Evolutionary conservation across 1,140 invertebrate genomes (phyloP).

Genomic region (Mizuhopecten yessoensis): DNA sequence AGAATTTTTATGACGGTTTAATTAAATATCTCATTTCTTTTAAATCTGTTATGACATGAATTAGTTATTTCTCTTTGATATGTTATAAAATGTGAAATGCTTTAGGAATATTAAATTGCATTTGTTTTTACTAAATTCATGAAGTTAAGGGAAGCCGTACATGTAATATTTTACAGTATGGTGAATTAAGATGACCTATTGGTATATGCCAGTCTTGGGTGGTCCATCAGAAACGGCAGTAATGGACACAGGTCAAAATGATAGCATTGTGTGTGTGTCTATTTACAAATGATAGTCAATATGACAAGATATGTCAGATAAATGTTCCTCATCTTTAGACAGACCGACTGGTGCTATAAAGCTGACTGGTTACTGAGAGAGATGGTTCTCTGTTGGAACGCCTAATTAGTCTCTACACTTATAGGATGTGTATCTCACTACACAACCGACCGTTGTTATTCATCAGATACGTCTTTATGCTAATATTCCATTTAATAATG

Average conservation of each 20-base stretch:
- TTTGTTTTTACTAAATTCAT: too few relatives aligned
- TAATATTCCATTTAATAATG: background rate
- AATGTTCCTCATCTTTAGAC: background rate
- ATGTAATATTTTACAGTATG: too few relatives aligned
- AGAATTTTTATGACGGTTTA: too few relatives aligned
- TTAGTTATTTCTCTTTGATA: too few relatives aligned
- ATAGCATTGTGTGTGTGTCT: background rate
- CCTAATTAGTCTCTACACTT: too few relatives aligned
- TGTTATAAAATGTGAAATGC: too few relatives aligned
- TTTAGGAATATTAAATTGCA: too few relatives aligned
- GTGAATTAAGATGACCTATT: too few relatives aligned
- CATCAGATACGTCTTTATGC: background rate
- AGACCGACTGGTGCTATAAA: background rate
- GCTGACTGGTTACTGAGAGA: background rate
- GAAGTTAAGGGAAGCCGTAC: too few relatives aligned
- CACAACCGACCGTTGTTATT: background rate
- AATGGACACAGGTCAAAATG: background rate
- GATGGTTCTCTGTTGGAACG: background rate
- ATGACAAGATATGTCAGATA: background rate
- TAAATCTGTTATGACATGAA: too few relatives aligned
- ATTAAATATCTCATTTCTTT: too few relatives aligned
- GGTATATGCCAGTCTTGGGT: background rate
- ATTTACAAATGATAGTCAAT: constrained; percentile 8
- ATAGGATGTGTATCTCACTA: background rate
- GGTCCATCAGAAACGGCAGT: background rate